Evolutionary conservation across 1,140 invertebrate genomes (phyloP), one percentile per base, ranked within the genome.

Genomic region (Pseudomyrmex concolor): DNA sequence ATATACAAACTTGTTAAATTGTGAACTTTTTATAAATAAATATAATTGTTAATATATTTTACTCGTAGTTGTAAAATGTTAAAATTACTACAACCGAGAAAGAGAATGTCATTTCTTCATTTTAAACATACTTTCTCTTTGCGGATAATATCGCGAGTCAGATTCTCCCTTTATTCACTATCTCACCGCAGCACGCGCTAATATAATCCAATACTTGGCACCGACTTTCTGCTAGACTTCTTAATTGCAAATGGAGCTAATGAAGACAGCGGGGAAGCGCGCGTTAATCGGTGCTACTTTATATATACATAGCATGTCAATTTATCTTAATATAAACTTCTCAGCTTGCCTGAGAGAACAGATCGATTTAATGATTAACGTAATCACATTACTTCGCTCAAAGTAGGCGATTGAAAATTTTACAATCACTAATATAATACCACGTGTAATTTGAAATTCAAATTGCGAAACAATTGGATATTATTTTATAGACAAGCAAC

Each of bases 171-270:
- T 80, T 80, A 80, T 80, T 22, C 76, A 50, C 66, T 80, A 80
- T 80, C 76, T 80, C 45, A 19, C 66, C 66, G 55, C 66, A 17
- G 76, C 76, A 50, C 66, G 76, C 76, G 76, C 76, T 80, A 80
- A 80, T 80, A 80, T 80, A 80, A 80, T 80, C 66, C 76, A 80
- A 80, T 80, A 80, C 76, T 80, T 80, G 66, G 76, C 66, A 54
- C 76, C 54, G 54, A 80, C 76, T 80, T 80, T 80, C 66, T 66
- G 34, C 48, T 54, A 34, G 76, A 80, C 66, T 80, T 80, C 76
- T 80, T 80, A 80, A 80, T 80, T 82, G 71, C 62, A 73, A 83
- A 76, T 76, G 62, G 51, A 77, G 81, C 73, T 83, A 76, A 83
- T 76, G 81, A 83, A 83, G 81, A 83, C 62, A 59, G 62, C 71